Evolutionary conservation across 2,797 vertebrate species (phyloP).

Genomic region (Lacerta agilis): DNA sequence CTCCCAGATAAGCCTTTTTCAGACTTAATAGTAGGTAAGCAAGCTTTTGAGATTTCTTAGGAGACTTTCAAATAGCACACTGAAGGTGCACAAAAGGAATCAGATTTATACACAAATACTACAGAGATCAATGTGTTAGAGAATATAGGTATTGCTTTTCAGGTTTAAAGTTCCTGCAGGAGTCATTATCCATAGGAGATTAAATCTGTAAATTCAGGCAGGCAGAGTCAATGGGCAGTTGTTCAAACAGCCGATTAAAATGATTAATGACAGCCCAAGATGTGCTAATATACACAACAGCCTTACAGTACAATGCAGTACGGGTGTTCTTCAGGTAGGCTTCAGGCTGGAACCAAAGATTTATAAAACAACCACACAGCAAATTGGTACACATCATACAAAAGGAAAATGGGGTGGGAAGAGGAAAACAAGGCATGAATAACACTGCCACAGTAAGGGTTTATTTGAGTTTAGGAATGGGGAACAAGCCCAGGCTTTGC

Average conservation of each 20-base stretch:
- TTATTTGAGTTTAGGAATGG: neutral
- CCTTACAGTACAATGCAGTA: conserved; percentile 8
- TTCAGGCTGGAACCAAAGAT: neutral
- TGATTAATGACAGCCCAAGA: conserved; percentile 44
- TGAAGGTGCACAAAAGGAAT: conserved; percentile 48
- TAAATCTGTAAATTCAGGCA: conserved; percentile 72
- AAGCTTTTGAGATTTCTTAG: conserved; percentile 40
- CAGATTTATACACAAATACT: conserved; percentile 47
- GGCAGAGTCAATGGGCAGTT: conserved; percentile 53
- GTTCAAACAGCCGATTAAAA: conserved; percentile 62
- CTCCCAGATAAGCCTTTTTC: conserved; percentile 9
- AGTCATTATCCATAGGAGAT: conserved; percentile 66
- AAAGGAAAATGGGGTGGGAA: neutral
- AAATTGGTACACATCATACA: neutral
- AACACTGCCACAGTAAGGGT: conserved; percentile 36
- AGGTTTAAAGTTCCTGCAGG: conserved; percentile 70
- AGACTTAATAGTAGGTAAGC: conserved; percentile 25
- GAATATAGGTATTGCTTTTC: conserved; percentile 59
- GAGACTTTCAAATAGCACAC: conserved; percentile 22
- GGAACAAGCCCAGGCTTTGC: neutral
- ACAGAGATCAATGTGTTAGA: conserved; percentile 54
- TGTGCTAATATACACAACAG: conserved; percentile 16
- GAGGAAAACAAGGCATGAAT: neutral
- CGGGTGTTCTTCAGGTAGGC: neutral
- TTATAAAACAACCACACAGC: neutral